Percentiles rank a stretch among this genome's conserved stretches.
Evolutionary conservation across 2,888 invertebrate species (phyloP).

Genomic region (Synanthedon vespiformis): DNA sequence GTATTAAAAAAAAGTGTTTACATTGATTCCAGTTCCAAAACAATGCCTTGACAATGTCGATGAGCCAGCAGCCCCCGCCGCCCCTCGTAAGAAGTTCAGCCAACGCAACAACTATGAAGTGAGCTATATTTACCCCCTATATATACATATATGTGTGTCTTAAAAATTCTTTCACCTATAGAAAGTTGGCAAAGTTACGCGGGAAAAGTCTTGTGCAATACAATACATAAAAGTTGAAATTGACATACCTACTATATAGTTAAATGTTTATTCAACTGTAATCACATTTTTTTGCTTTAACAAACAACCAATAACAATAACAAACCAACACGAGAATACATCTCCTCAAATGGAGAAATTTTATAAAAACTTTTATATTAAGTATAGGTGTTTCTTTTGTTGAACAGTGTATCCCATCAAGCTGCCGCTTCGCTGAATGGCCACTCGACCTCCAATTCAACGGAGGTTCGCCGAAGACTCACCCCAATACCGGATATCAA

Average conservation of each 20-base stretch:
- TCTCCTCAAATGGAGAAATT: no score
- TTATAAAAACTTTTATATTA: background rate
- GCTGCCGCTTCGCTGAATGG: conserved; percentile 59
- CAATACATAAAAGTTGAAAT: no score
- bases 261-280: no score
- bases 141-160: no score
- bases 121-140: conserved; percentile 21
- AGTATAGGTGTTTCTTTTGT: conserved; percentile 6
- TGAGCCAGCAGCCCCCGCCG: conserved; percentile 66
- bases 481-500: conserved; percentile 79
- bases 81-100: conserved; percentile 69
- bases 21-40: conserved; percentile 65
- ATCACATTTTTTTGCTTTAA: no score
- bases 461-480: conserved; percentile 71
- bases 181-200: no score
- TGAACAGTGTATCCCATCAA: conserved; percentile 49
- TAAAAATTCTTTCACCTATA: no score
- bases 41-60: conserved; percentile 66
- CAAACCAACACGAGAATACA: no score
- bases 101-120: conserved; percentile 65
- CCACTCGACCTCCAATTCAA: conserved; percentile 57
- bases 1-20: conserved; percentile 23
- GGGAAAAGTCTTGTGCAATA: no score
- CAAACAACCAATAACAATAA: no score
- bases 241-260: no score